Evolutionary conservation across 2,113 vertebrate genomes (phyloP), one percentile per base, ranked within the genome.

Genomic region (Phasianus colchicus): DNA sequence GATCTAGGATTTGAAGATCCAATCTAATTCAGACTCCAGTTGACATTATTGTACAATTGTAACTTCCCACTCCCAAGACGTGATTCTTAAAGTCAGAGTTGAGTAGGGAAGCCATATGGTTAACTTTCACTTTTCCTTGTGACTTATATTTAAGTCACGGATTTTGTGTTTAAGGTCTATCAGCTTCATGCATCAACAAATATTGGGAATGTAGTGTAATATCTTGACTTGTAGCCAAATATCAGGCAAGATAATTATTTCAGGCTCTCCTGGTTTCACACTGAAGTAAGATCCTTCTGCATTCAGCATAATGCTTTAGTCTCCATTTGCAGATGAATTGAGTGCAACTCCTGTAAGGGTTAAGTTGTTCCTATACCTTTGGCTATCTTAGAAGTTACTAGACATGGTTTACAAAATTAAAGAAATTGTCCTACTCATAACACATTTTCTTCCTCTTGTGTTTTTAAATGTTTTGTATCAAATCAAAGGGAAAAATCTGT

Each of bases 281-380:
- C 50, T 74, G 40, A 89, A 90, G 83, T 86, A 89, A 94, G n/a
- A 42, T 89, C 25, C 40, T 90, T 85, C 60, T 84, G 11, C n/a
- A 63, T 66, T 84, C 36, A 54, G 61, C 74, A 36, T 74, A 81
- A 91, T 91, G 81, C 36, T 83, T 89, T 66, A 77, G 30, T 71
- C 40, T 91, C 29, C 36, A 66, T 77, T 95, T 95, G 43, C 73
- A 65, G 27, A 24, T 18, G 32, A 57, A 73, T n/a, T 57, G 30
- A 61, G 21, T 66, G 19, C 11, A 45, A 48, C n/a, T 61, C 55
- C 30, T 63, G n/a, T 52, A 78, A 78, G 5, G 11, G 27, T 7
- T 72, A 38, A 67, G 72, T 47, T 83, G 38, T 66, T 60, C 45
- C 40, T 47, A 12, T 73, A 67, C 29, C 16, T 73, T 73, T 73